Base-by-base conservation (phyloP, 2,113 vertebrate species). In the Laterallus jamaicensis region DNA sequence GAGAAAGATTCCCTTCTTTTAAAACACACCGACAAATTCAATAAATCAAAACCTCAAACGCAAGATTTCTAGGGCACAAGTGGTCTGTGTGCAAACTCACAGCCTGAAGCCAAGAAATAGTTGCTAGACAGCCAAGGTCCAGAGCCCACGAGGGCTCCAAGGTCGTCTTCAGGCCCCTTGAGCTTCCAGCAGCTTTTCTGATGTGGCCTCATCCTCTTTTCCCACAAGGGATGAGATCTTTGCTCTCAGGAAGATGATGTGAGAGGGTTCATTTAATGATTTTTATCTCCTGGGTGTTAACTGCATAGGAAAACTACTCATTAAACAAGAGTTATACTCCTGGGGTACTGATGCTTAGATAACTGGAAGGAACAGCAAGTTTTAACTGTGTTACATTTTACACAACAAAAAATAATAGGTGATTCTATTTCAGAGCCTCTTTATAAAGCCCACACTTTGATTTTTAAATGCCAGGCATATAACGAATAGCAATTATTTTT, bases 211-310 rank as follows among this genome's bases (percentile, higher is more conserved):
- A 12, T 10, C 25, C 17, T n/a, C n/a, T 77, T 59, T 35, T 59
- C 22, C 55, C 50, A 24, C 40, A 13, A 62, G 56, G 12, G 24
- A 3, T 3, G 14, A 60, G n/a, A 75, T 64, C 37, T 31, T 35
- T 31, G 26, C 66, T 73, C 26, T 19, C 54, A 58, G 0, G 0
- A 9, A 31, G 40, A 31, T 11, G 3, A 49, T 15, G 2, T 32
- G 59, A 15, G 6, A 17, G 80, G 73, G 54, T 80, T 82, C 15
- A 42, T 18, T 32, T 64, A 71, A 35, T n/a, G 17, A 76, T 31
- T 71, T 86, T 49, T 49, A 49, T 49, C 70, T 92, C 77, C 44
- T 82, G 58, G 28, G 19, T 60, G 39, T 75, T 75, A 75, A 75
- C 35, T 47, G 35, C 3, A 7, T 25, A 32, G 40, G 19, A 56